Evolutionary conservation across 2,888 invertebrate genomes (phyloP).

Genomic region (Cactoblastis cactorum): DNA sequence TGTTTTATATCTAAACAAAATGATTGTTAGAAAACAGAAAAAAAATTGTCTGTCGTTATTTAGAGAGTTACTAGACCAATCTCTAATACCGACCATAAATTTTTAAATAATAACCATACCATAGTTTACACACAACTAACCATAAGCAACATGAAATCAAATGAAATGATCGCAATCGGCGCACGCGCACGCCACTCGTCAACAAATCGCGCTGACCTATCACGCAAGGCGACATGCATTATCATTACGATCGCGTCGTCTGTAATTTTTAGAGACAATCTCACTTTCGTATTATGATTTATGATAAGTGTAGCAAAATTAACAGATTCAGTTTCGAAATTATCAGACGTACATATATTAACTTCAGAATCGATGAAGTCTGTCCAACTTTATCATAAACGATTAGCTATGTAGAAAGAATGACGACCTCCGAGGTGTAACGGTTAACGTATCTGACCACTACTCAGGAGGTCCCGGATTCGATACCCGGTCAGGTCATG

Average conservation of each 20-base stretch:
- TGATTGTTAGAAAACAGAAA: too few species aligned
- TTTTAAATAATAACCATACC: background rate
- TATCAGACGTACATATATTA: background rate
- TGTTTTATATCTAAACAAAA: too few species aligned
- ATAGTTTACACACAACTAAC: background rate
- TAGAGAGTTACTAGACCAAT: too few species aligned
- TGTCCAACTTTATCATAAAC: background rate
- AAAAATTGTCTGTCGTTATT: too few species aligned
- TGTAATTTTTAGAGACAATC: conserved; percentile 8
- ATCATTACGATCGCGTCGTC: conserved; percentile 5
- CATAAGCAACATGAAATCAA: background rate
- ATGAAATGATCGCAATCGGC: background rate
- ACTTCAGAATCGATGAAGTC: conserved; percentile 1
- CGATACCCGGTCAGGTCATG: too few species aligned
- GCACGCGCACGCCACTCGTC: background rate
- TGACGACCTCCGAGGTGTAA: too few species aligned
- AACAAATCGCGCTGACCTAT: conserved; percentile 36
- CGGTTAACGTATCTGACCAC: too few species aligned
- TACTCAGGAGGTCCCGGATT: too few species aligned
- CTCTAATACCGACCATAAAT: background rate
- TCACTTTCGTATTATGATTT: conserved; percentile 2
- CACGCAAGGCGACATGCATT: conserved; percentile 31
- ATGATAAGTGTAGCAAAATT: conserved; percentile 1
- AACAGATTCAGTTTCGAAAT: conserved; percentile 7
- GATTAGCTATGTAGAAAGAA: background rate